Evolutionary conservation across 2,888 invertebrate species (phyloP), one percentile per base, ranked within the genome.

Genomic region (Empis livida): DNA sequence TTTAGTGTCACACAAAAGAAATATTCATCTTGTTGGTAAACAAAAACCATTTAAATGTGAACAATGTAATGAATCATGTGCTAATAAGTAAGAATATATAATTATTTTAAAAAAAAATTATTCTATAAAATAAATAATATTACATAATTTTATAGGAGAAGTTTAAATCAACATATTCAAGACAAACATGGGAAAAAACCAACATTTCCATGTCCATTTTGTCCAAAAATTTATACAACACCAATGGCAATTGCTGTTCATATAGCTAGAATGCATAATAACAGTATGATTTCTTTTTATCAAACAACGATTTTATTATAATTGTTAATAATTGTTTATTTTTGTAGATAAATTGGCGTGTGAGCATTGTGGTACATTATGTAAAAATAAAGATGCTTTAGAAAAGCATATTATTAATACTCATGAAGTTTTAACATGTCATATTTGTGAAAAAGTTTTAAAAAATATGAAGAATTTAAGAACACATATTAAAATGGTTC

Each of bases 221-320:
- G 67, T n/a, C 48, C 56, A 4, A 65, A 65, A 42, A 32, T 54
- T 9, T 68, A 59, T 37, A 47, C 46, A 13, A 59, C 66, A 0
- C 62, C 63, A 54, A 65, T 67, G 65, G 63, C 67, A 5, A 53
- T 68, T 3, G 59, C 66, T 1, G 61, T 68, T 10, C 67, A 67
- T 50, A 59, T 67, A n/a, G 60, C 66, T 10, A 59, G 66, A 30
- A 62, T 61, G 44, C 67, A 67, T 46, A 67, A 67, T 44, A 63
- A 61, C 39, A 62, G 67, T 67, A 48, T 53, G 59, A 20, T 37
- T 4, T 10, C 14, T 14, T 4, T 15, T n/a, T n/a, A n/a, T n/a
- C n/a, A n/a, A n/a, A n/a, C n/a, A n/a, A 11, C 27, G 32, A 2
- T 10, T 9, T 6, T 30, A 5, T 23, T 6, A 11, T 17, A 10